Percentiles rank a stretch among this genome's conserved stretches.
These are phyloP conservation scores for Clangula hyemalis DNA, from an alignment of 2,797 vertebrate genomes.

Conservation along the genomic window DNA sequence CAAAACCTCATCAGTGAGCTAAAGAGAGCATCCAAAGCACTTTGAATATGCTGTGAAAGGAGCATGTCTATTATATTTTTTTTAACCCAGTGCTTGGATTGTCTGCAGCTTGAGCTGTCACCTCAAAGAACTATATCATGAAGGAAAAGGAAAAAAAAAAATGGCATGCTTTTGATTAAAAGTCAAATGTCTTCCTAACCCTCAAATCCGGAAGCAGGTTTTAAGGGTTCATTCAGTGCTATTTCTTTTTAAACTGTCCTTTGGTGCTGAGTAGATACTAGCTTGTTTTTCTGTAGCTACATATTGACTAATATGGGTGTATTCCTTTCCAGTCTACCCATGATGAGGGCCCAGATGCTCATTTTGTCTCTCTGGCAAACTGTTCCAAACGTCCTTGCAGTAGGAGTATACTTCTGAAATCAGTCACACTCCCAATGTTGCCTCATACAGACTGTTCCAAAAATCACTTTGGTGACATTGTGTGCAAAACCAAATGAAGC, in stretches of 20 bases:
- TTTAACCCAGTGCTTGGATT: not conserved
- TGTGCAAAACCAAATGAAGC: not conserved
- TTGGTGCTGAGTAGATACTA: not conserved
- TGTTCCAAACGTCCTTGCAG: not conserved
- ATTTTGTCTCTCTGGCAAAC: conserved; percentile 23
- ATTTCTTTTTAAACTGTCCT: not conserved
- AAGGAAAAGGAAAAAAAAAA: not conserved
- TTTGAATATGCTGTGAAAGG: not conserved
- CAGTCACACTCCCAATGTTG: not conserved
- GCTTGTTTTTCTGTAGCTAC: not conserved
- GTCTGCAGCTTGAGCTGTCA: not conserved
- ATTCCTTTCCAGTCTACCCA: not conserved
- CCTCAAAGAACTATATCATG: not conserved
- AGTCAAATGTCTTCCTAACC: not conserved
- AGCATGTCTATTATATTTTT: not conserved
- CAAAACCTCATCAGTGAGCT: not conserved
- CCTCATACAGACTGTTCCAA: not conserved
- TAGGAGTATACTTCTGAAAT: conserved; percentile 31
- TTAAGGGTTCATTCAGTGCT: not conserved
- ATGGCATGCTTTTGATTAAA: not conserved
- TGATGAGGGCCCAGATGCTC: not conserved
- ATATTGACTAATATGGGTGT: not conserved
- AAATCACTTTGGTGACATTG: not conserved
- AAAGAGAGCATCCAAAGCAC: not conserved
- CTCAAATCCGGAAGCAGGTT: not conserved